Base-by-base conservation (phyloP, 2,797 vertebrate genomes). In the Dallia pectoralis region DNA sequence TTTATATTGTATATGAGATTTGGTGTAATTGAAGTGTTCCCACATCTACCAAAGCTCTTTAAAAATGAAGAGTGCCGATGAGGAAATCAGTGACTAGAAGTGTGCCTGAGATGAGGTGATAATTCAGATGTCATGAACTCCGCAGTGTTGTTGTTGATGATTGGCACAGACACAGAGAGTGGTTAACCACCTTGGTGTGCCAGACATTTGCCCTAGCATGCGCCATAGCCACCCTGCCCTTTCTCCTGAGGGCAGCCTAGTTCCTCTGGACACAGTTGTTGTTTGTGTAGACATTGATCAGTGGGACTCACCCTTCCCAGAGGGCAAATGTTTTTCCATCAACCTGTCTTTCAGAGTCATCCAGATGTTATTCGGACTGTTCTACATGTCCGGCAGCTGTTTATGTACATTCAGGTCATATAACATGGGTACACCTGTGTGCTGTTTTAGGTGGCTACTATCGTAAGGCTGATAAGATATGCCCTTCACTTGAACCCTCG, bases 381-480 rank as follows among this genome's bases (percentile, higher is more conserved):
- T 15, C n/a, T 68, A 53, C 62, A 67, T 65, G 25, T 25, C 33
- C 16, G 22, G 72, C 59, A 25, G 47, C 63, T 71, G 73, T 82
- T 62, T 49, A 36, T 56, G 14, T 29, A 16, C 73, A 48, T 81
- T 85, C 85, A 75, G 27, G 74, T 67, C 68, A 44, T 15, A 25
- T 69, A 83, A 81, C 84, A 84, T 90, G 87, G 84, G 79, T 84
- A 79, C 79, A 86, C 80, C 86, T 86, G 82, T 86, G 82, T 19
- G 5, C 65, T 0, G 16, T 69, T 74, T 59, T 78, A 77, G 79
- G 83, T 53, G n/a, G 7, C 51, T 22, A 53, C 19, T 22, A 74
- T 75, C 75, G 77, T 47, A 83, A 40, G 83, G 29, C 73, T 80
- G 89, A 91, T 90, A 90, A 86, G 76, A 77, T 49, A 71, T 82